Conservation (phyloP, 2,113 vertebrate species). For the Orcinus orca region DNA sequence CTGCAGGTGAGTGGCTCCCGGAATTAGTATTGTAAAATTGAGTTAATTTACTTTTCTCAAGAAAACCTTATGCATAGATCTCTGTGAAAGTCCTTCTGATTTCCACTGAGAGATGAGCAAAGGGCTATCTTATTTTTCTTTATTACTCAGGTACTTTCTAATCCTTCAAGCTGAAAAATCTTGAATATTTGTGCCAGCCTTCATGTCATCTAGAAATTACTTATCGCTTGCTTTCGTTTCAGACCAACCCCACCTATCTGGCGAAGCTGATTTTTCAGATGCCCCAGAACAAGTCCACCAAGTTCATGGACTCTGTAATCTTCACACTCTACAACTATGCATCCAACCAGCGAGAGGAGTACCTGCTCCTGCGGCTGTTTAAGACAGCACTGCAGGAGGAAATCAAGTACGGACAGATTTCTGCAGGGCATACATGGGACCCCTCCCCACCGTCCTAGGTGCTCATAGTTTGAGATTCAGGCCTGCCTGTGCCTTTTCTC, state of each 20-base stretch:
- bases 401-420: conserved; percentile 90
- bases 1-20: conserved; percentile 86
- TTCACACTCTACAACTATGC: conserved; percentile 98
- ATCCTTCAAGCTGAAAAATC: background rate
- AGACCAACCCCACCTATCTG: conserved; percentile 98
- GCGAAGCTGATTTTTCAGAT: conserved; percentile 99
- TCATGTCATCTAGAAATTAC: background rate
- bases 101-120: background rate
- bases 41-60: background rate
- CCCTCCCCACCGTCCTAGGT: accelerated
- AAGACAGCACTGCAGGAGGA: conserved; percentile 97
- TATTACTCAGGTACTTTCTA: background rate
- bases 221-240: conserved; percentile 55
- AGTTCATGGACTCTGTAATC: conserved; percentile 99
- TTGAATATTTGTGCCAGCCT: background rate
- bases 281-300: conserved; percentile 99
- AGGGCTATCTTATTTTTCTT: background rate
- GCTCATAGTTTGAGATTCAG: background rate
- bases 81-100: background rate
- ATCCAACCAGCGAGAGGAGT: conserved; percentile 97
- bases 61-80: background rate
- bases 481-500: background rate
- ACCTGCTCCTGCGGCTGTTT: conserved; percentile 95
- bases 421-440: accelerated
- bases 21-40: background rate